Base-by-base conservation (phyloP, 2,113 vertebrate genomes). In the Microcebus murinus region DNA sequence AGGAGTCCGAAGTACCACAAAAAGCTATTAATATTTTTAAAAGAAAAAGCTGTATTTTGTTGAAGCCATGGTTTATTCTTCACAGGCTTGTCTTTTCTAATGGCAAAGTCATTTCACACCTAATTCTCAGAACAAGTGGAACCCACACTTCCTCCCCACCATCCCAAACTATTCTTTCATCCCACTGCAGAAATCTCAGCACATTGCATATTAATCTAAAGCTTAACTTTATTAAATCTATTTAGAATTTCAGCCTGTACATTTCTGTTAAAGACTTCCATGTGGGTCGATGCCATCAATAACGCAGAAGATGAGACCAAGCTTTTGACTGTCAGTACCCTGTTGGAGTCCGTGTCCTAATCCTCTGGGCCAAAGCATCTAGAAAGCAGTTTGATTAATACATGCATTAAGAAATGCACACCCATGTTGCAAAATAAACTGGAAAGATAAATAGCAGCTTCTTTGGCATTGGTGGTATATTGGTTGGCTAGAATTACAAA, bases 341-440 rank as follows among this genome's bases (percentile, higher is more conserved):
- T 93, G 34, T 90, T 9, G 13, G 86, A 85, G 45, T 88, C 71
- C 65, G 91, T 85, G 63, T 50, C 36, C 63, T 94, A 76, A 76
- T 93, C 86, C 77, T 88, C 18, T 61, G 52, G 67, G 36, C 10
- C 9, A 93, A 96, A 94, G 84, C 45, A 71, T 81, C 71, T 85
- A 65, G 48, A 90, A 87, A 94, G 90, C 90, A 97, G 68, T 95
- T 95, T 94, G 81, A 65, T 88, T 87, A 83, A 84, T 52, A n/a
- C 6, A 36, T 68, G 17, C 63, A 83, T 90, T 83, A 92, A 85
- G n/a, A 92, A 93, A 97, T 94, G 59, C 29, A 67, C 70, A 42
- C 31, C 59, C 10, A 25, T 45, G 31, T 86, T 52, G 36, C 50
- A 79, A 90, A 94, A 87, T 77, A 95, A 94, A 90, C 48, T 59